Evolutionary conservation across 1,140 invertebrate species (phyloP), one percentile per base, ranked within the genome.

Genomic region (Orussus abietinus): DNA sequence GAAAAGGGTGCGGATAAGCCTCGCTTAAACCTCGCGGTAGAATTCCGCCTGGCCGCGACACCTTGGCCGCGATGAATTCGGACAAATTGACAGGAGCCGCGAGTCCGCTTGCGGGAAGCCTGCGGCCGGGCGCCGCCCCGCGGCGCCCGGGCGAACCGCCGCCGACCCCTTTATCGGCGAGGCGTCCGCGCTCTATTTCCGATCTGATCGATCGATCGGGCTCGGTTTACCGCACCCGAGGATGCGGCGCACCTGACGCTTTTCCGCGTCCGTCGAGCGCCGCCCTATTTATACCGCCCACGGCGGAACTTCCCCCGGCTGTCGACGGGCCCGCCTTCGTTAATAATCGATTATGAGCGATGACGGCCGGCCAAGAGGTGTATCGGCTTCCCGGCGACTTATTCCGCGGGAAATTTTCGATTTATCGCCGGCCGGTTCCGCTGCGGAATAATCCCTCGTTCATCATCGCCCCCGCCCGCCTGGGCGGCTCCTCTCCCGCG

Each of bases 281-380:
- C 22, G 22, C 22, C 22, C 22, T 25, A 25, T 25, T n/a, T n/a
- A 7, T n/a, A 7, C 22, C n/a, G 6, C 6, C 22, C 22, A 25
- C 14, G 36, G 43, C 45, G 43, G 42, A 41, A 32, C 49, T 17
- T 31, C 52, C 48, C 47, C 7, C 19, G n/a, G 14, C 53, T 60
- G 55, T 62, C 53, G 55, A 32, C 50, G 49, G 40, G 42, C 42
- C 44, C 43, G 47, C 48, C 43, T 62, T 58, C 51, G 51, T 66
- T 68, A 68, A 66, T 69, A 67, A 66, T 67, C 66, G 62, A 69
- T 68, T 65, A 62, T 57, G 59, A 66, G 57, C 48, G 51, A 57
- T 55, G 52, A 57, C 50, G 50, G 53, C 48, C 29, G 35, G 39
- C 42, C n/a, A n/a, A n/a, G n/a, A n/a, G n/a, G n/a, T n/a, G 50